Evolutionary conservation across 1,140 invertebrate genomes (phyloP).

Genomic region (Augochlora pura): DNA sequence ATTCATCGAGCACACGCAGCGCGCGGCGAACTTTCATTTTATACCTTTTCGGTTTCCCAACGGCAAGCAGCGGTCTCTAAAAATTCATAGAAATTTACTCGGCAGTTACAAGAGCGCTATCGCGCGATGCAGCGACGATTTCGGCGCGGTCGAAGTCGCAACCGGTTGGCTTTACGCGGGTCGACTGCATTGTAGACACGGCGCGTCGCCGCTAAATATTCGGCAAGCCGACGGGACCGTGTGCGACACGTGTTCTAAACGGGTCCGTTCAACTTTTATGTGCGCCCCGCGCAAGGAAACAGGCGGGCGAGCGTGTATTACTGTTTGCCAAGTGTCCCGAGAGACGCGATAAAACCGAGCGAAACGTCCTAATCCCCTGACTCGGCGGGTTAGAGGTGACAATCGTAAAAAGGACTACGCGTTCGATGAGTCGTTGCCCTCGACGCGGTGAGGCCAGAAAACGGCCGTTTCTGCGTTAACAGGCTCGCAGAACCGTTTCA

Average conservation of each 20-base stretch:
- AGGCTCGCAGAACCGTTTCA: too few relatives aligned
- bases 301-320: slow-evolving; percentile 6
- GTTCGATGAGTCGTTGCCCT: neutral
- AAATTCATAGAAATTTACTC: too few relatives aligned
- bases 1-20: too few relatives aligned
- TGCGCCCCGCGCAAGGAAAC: neutral
- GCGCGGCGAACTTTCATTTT: too few relatives aligned
- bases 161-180: neutral
- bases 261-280: neutral
- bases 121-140: too few relatives aligned
- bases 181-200: neutral
- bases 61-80: too few relatives aligned
- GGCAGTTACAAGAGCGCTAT: too few relatives aligned
- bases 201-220: neutral
- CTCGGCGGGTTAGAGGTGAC: slow-evolving; percentile 10
- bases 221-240: neutral
- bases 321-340: slow-evolving; percentile 21
- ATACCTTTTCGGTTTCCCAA: too few relatives aligned
- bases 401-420: slow-evolving; percentile 19
- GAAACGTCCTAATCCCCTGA: neutral
- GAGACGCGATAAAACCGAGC: slow-evolving; percentile 2
- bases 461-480: neutral
- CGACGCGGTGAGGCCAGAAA: too few relatives aligned
- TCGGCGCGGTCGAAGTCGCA: too few relatives aligned
- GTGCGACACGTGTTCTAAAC: slow-evolving; percentile 2